Evolutionary conservation across 2,888 invertebrate genomes (phyloP), one percentile per base, ranked within the genome.

Genomic region (Spodoptera picta): DNA sequence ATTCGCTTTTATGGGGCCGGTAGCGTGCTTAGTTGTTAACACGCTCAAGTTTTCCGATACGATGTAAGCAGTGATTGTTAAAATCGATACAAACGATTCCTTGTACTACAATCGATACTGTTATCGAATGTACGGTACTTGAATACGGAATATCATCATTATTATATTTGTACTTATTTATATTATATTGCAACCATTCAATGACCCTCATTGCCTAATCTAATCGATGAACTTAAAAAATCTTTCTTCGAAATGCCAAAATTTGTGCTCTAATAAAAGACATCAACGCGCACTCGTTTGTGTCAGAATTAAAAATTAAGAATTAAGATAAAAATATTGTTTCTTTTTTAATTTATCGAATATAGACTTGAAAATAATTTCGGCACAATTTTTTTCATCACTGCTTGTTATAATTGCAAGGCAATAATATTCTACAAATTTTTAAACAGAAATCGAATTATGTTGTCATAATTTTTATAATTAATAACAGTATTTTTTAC

Each of bases 1-100:
- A 83, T 83, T 83, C 73, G 83, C 88, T 87, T 92, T 90, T 89
- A 90, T 89, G 89, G 88, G 75, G 85, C 88, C 91, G 90, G 91
- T 90, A 91, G 91, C 90, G 73, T 83, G 74, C 75, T 75, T 56
- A 73, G 73, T 77, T 77, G 81, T 84, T 77, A 81, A 84, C 82
- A 79, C 62, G 74, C 53, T 60, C 50, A 58, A 67, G 74, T 77
- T 80, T 75, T 68, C 73, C 60, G 65, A 77, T 75, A 71, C 61
- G 72, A 75, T 76, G 77, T 75, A 68, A 73, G 58, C 55, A 69
- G 57, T 64, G 60, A 76, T 78, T 77, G 71, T 74, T 76, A 69
- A 73, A 69, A 69, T 65, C 59, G 69, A 64, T 65, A 66, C 47
- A 56, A 50, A 27, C 27, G 66, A 60, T 55, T 63, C 43, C 49